Conservation (phyloP, 2,797 vertebrate species). For the Semotilus atromaculatus region DNA sequence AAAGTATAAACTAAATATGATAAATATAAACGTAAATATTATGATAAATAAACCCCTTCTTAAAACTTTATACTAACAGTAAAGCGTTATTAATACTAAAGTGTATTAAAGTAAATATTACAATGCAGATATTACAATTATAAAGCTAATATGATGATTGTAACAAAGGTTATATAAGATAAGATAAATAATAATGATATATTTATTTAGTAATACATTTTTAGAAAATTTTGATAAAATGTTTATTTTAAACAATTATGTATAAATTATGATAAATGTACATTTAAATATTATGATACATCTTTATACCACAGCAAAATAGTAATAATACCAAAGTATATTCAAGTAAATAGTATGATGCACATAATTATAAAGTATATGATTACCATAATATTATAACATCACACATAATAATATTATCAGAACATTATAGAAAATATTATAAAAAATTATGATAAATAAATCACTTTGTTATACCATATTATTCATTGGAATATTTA, state of each 20-base stretch:
- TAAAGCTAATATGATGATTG: neutral
- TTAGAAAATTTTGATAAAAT: neutral
- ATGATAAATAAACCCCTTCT: neutral
- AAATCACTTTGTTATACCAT: neutral
- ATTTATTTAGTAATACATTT: neutral
- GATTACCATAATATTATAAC: neutral
- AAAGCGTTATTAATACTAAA: neutral
- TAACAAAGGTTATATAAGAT: neutral
- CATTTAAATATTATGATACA: neutral
- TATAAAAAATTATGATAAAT: neutral
- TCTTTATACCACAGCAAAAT: neutral
- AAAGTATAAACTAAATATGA: neutral
- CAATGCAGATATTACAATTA: neutral
- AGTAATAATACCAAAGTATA: neutral
- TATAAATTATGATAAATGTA: neutral
- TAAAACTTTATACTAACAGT: neutral
- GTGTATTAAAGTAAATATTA: neutral
- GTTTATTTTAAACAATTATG: too few relatives aligned
- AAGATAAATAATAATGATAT: too few relatives aligned
- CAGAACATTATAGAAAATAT: neutral
- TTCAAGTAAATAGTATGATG: neutral
- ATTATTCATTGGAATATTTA: neutral
- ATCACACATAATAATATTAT: neutral
- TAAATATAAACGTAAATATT: neutral
- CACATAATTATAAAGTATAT: neutral